phyloP scores from a whole-genome alignment of 2,113 vertebrate genomes.

The Callospermophilus lateralis region DNA sequence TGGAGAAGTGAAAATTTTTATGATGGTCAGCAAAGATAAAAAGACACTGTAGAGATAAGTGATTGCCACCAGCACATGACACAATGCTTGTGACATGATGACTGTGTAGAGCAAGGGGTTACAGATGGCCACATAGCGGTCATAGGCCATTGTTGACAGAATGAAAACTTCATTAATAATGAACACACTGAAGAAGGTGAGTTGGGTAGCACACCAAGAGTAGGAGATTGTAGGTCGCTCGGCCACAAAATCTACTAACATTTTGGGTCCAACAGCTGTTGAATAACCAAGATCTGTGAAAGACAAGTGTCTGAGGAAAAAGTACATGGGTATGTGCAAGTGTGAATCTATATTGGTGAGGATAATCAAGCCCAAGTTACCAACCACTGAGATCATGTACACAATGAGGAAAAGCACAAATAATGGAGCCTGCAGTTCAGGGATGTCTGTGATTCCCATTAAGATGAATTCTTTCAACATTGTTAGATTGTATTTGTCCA shows the following conservation, averaged over 20 bases:
- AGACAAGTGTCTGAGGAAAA: constrained; percentile 77
- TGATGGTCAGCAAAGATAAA: background rate
- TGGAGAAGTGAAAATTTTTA: background rate
- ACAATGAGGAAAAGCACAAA: constrained; percentile 60
- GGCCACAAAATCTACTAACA: background rate
- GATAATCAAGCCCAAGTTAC: constrained; percentile 38
- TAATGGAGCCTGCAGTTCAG: constrained; percentile 37
- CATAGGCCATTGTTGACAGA: constrained; percentile 66
- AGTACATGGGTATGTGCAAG: constrained; percentile 81
- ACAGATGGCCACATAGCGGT: constrained; percentile 76
- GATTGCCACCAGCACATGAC: background rate
- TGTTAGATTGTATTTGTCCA: background rate
- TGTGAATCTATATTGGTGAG: background rate
- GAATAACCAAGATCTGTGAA: constrained; percentile 77
- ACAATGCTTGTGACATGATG: background rate
- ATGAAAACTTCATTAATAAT: constrained; percentile 51
- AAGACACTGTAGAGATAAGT: background rate
- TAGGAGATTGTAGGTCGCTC: constrained; percentile 65
- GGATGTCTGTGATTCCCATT: constrained; percentile 40
- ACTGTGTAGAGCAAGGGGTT: constrained; percentile 63
- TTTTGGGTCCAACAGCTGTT: constrained; percentile 71
- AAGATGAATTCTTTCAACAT: constrained; percentile 61
- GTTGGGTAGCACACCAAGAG: background rate
- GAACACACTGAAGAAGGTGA: constrained; percentile 64
- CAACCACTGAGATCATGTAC: background rate